Evolutionary conservation across 2,888 invertebrate genomes (phyloP), one percentile per base, ranked within the genome.

Genomic region (Ennomos erosarius): DNA sequence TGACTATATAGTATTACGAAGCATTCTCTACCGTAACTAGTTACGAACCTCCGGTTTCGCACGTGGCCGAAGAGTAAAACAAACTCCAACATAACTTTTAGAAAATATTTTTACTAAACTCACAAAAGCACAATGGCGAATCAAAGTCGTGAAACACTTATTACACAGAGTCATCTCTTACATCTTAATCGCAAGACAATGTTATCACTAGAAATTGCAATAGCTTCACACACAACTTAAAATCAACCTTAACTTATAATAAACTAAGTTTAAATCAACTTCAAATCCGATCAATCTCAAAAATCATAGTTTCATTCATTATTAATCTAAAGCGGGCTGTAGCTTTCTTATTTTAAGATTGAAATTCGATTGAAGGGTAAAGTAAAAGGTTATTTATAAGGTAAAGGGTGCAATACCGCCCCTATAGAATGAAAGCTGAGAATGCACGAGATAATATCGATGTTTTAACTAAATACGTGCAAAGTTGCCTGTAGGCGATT

Each of bases 181-280:
- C 86, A 88, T 88, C 88, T 88, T 84, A 86, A 89, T 88, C 82
- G 78, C 73, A 75, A 84, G 79, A 88, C 88, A 89, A 86, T 88
- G 79, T 78, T 82, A 87, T 87, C 86, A 72, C 65, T 65, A 72
- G 67, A 75, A 75, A 73, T 52, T 43, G 49, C 62, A 62, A 62
- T 57, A 55, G 43, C 58, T 48, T 36, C 5, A 12, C 37, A 13
- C 9, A 9, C 66, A 71, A 47, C 33, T 57, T 34, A 79, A 78
- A 76, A 70, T 36, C 48, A 67, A 75, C 78, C 62, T 50, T 76
- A 76, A 9, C 0, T 0, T 4, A 46, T 40, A 2, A 1, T 0
- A 0, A 10, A 34, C 67, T 74, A 51, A 68, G 68, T 65, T n/a
- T 72, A 73, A 74, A 69, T 77, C 50, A 46, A 44, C 39, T 59